These are phyloP conservation scores for Poeciliopsis paucimaculata DNA, from an alignment of 2,797 vertebrate species.

Conservation along the genomic window DNA sequence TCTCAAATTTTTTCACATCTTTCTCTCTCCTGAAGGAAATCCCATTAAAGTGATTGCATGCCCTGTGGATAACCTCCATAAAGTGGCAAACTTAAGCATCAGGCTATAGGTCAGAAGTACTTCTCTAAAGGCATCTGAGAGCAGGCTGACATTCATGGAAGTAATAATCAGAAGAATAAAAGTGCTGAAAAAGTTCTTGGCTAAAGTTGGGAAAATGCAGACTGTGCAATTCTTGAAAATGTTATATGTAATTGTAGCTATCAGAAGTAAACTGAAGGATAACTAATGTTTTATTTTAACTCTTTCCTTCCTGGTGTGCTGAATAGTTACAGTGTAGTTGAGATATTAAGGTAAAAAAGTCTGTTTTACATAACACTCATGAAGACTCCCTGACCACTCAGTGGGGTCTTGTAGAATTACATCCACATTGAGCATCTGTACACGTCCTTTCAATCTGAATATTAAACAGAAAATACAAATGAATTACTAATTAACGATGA, in stretches of 20 bases:
- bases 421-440: background rate
- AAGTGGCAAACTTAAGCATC: slow-evolving; percentile 4
- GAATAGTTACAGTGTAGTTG: background rate
- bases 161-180: slow-evolving; percentile 21
- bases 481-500: background rate
- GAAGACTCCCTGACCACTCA: background rate
- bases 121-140: slow-evolving; percentile 13
- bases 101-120: slow-evolving; percentile 22
- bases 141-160: slow-evolving; percentile 34
- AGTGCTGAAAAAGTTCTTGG: background rate
- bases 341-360: background rate
- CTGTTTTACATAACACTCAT: background rate
- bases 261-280: background rate
- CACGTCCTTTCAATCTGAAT: background rate
- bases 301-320: background rate
- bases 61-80: background rate
- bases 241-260: slow-evolving; percentile 3
- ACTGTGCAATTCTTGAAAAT: background rate
- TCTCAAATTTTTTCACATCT: background rate
- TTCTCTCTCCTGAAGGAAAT: slow-evolving; percentile 10
- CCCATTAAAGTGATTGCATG: slow-evolving; percentile 5
- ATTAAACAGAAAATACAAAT: background rate
- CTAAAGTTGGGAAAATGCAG: background rate
- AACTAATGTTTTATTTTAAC: background rate
- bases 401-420: background rate